Evolutionary conservation across 2,888 invertebrate genomes (phyloP).

Genomic region (Venusia cambrica): DNA sequence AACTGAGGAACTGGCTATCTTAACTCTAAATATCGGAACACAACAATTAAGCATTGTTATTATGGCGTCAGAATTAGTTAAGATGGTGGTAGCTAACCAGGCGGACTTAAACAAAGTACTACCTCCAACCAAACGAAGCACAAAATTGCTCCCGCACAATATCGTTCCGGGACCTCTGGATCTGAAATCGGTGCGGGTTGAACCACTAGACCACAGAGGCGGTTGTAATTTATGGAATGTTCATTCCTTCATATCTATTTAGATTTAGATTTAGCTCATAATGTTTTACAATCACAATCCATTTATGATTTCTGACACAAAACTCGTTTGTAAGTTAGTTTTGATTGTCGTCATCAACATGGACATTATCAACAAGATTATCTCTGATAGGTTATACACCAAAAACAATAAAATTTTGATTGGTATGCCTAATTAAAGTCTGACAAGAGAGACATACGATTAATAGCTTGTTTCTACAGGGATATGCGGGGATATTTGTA

Average conservation of each 20-base stretch:
- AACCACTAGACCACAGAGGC: too few relatives aligned
- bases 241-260: slow-evolving; percentile 7
- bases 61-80: too few relatives aligned
- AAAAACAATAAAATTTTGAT: slow-evolving; percentile 11
- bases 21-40: too few relatives aligned
- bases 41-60: too few relatives aligned
- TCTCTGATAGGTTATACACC: neutral
- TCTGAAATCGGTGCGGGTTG: too few relatives aligned
- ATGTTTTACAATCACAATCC: slow-evolving; percentile 17
- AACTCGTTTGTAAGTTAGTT: slow-evolving; percentile 15
- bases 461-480: slow-evolving; percentile 51
- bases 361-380: slow-evolving; percentile 17
- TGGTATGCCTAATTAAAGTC: slow-evolving; percentile 11
- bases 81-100: too few relatives aligned
- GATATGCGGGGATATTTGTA: slow-evolving; percentile 62
- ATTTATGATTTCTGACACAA: slow-evolving; percentile 6
- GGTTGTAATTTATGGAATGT: neutral
- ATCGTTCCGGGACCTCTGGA: too few relatives aligned
- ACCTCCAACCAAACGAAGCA: too few relatives aligned
- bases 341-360: slow-evolving; percentile 11
- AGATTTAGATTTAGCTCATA: slow-evolving; percentile 8
- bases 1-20: too few relatives aligned
- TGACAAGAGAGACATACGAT: slow-evolving; percentile 23
- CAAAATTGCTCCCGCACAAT: too few relatives aligned
- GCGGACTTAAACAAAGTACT: too few relatives aligned